Conservation (phyloP, 1,140 invertebrate species). For the Nomia melanderi region DNA sequence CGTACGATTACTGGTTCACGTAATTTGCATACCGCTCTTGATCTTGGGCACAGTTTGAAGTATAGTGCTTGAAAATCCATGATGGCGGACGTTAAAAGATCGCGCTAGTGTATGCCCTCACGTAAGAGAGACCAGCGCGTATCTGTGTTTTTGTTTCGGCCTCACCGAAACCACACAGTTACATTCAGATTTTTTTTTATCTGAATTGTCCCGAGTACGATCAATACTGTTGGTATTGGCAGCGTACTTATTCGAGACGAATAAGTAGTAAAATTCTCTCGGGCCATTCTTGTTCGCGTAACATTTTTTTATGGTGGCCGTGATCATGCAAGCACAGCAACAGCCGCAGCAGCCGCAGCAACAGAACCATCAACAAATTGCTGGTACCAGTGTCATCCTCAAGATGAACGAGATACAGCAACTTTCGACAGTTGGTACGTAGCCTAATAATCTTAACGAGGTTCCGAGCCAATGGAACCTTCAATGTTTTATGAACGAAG, state of each 20-base stretch:
- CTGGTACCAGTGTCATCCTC: constrained; percentile 84
- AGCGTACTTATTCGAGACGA: not conserved
- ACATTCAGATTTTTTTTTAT: not conserved
- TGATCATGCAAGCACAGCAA: constrained; percentile 75
- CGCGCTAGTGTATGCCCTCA: constrained; percentile 22
- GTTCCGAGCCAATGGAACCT: not conserved
- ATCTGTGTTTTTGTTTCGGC: not conserved
- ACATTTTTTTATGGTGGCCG: constrained; percentile 40
- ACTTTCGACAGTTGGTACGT: constrained; percentile 85
- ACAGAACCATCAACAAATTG: constrained; percentile 73
- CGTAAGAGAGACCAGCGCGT: not conserved
- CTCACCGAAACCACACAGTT: not conserved
- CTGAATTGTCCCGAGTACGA: not conserved
- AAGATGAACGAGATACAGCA: constrained; percentile 89
- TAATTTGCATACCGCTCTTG: not conserved
- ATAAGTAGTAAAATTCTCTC: not conserved
- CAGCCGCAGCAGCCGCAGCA: constrained; percentile 67
- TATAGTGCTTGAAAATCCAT: constrained; percentile 46
- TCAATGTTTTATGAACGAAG: not conserved
- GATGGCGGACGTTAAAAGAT: constrained; percentile 50
- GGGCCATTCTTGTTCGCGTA: not conserved
- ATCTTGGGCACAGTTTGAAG: not conserved
- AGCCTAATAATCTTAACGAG: not conserved
- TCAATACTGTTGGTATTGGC: not conserved
- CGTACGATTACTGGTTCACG: not conserved